Evolutionary conservation across 2,888 invertebrate species (phyloP).

Genomic region (Sphaerophoria taeniata): DNA sequence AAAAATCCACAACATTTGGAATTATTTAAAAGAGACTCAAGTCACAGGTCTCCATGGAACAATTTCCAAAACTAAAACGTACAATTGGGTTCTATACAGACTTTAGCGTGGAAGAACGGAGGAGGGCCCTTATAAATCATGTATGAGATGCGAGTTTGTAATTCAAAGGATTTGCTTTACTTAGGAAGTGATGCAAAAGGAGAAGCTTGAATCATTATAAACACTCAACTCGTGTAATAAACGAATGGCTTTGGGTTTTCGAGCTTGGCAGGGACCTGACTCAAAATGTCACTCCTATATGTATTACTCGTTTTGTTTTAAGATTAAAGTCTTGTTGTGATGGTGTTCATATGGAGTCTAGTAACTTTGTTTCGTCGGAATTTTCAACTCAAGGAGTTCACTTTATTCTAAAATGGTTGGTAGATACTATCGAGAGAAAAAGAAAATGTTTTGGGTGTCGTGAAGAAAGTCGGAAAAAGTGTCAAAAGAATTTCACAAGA

Average conservation of each 20-base stretch:
- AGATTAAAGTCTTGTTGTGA: too few species aligned
- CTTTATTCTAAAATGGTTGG: too few species aligned
- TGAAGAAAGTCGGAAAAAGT: too few species aligned
- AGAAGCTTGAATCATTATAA: slow-evolving; percentile 5
- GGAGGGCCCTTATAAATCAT: slow-evolving; percentile 42
- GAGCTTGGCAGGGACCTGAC: too few species aligned
- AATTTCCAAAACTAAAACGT: slow-evolving; percentile 32
- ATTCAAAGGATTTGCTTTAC: slow-evolving; percentile 9
- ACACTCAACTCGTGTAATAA: background rate
- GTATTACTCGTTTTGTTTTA: background rate
- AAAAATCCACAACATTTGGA: slow-evolving; percentile 16
- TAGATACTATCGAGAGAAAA: too few species aligned
- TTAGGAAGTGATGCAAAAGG: slow-evolving; percentile 33
- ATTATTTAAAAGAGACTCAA: slow-evolving; percentile 21
- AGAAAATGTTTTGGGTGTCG: too few species aligned
- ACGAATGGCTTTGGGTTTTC: too few species aligned
- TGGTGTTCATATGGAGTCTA: too few species aligned
- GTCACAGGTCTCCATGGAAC: slow-evolving; percentile 31
- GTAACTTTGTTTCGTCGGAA: too few species aligned
- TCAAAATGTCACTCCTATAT: slow-evolving; percentile 17
- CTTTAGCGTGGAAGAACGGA: too few species aligned
- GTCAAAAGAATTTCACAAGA: too few species aligned
- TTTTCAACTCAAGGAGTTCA: too few species aligned
- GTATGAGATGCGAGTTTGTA: slow-evolving; percentile 35
- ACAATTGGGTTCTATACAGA: slow-evolving; percentile 24